Conservation (phyloP, 2,888 invertebrate genomes). For the Watsonalla binaria region DNA sequence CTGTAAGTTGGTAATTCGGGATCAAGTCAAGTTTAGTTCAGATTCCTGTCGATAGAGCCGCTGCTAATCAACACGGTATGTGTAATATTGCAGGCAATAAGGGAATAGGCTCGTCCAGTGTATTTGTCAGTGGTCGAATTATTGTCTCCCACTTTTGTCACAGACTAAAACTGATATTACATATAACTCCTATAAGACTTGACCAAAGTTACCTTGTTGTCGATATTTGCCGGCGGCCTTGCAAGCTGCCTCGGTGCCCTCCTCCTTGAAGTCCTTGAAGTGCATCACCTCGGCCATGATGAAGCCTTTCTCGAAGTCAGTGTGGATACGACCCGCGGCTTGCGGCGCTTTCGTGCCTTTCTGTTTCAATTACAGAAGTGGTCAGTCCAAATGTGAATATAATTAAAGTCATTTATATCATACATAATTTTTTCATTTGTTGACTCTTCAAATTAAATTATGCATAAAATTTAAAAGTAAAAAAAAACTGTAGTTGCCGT, state of each 20-base stretch:
- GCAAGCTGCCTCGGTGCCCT: slow-evolving; percentile 94
- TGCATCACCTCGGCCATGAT: slow-evolving; percentile 99
- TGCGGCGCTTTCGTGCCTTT: slow-evolving; percentile 99
- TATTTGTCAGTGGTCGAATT: not conserved
- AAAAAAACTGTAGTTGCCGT: too few species aligned
- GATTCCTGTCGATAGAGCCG: too few species aligned
- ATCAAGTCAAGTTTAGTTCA: too few species aligned
- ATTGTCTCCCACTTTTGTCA: too few species aligned
- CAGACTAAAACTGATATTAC: too few species aligned
- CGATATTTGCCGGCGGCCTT: slow-evolving; percentile 99
- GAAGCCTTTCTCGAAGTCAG: slow-evolving; percentile 99
- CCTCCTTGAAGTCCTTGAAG: slow-evolving; percentile 96
- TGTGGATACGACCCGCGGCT: slow-evolving; percentile 98
- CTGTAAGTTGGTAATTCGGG: too few species aligned
- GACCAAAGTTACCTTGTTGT: slow-evolving; percentile 87
- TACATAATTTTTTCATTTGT: too few species aligned
- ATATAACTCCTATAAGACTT: too few species aligned
- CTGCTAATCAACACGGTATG: too few species aligned
- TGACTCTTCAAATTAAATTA: too few species aligned
- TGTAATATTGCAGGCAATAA: too few species aligned
- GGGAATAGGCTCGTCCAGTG: not conserved
- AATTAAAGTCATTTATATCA: not conserved
- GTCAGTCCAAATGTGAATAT: not conserved
- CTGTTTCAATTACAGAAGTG: slow-evolving; percentile 60
- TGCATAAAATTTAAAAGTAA: too few species aligned